Evolutionary conservation across 2,113 vertebrate genomes (phyloP).

Genomic region (Pseudolaguvia tuberculata): DNA sequence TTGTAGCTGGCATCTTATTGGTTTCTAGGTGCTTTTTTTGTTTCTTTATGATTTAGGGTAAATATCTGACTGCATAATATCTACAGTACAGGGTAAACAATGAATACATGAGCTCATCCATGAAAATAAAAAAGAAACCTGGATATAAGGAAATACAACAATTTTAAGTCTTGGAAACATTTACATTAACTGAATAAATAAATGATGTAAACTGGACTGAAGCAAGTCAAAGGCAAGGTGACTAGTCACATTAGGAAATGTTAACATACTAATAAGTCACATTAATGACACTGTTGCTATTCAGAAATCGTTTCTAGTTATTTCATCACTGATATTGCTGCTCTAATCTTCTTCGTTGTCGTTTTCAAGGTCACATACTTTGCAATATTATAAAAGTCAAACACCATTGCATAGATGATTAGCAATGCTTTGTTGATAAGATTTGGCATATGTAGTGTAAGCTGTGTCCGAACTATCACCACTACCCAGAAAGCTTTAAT

Average conservation of each 20-base stretch:
- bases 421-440: slow-evolving; percentile 5
- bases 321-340: background rate
- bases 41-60: background rate
- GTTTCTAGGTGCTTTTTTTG: too few species aligned
- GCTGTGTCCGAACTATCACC: slow-evolving; percentile 5
- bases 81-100: background rate
- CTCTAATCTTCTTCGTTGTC: slow-evolving; percentile 1
- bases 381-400: slow-evolving; percentile 16
- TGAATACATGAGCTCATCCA: background rate
- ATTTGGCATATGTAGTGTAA: background rate
- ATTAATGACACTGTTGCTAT: slow-evolving; percentile 6
- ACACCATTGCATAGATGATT: background rate
- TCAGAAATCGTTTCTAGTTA: slow-evolving; percentile 32
- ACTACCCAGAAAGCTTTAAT: slow-evolving; percentile 24
- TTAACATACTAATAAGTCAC: background rate
- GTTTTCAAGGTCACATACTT: slow-evolving; percentile 16
- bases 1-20: too few species aligned
- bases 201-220: background rate
- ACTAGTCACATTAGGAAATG: background rate
- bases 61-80: slow-evolving; percentile 18
- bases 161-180: too few species aligned
- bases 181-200: too few species aligned
- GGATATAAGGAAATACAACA: too few species aligned
- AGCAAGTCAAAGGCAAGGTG: background rate
- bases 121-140: background rate